These are phyloP conservation scores for Bicyclus anynana DNA, from an alignment of 1,140 invertebrate species.

Conservation along the genomic window DNA sequence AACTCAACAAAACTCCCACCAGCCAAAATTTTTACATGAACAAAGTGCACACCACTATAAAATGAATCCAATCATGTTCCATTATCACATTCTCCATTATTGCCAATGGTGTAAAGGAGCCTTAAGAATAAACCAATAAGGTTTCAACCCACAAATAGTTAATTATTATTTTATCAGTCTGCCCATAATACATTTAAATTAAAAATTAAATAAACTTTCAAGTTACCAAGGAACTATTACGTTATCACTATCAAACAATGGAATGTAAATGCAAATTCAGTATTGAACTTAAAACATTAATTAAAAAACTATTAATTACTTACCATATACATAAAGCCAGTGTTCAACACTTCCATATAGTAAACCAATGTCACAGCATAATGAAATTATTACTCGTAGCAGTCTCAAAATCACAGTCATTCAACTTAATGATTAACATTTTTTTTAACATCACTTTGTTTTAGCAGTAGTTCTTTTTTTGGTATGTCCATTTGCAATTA, in stretches of 20 bases:
- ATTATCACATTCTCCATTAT: no score
- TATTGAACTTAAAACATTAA: neutral
- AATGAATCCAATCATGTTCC: no score
- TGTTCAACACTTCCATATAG: neutral
- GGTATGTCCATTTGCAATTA: conserved; percentile 27
- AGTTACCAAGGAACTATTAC: no score
- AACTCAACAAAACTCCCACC: no score
- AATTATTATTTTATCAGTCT: no score
- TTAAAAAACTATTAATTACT: neutral
- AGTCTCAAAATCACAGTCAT: conserved; percentile 3
- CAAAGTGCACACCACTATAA: no score
- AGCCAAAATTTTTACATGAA: no score
- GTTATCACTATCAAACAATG: neutral
- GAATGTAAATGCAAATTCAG: neutral
- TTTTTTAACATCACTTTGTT: conserved; percentile 20
- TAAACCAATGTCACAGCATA: neutral
- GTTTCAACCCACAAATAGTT: no score
- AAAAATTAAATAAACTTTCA: no score
- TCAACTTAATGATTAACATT: conserved; percentile 27
- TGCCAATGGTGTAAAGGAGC: no score
- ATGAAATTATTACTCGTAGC: conserved; percentile 1
- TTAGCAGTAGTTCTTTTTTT: conserved; percentile 36
- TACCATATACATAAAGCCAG: neutral
- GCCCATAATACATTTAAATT: no score
- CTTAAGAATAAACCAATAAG: no score